These are phyloP conservation scores for Emydoidea blandingii DNA, from an alignment of 2,797 vertebrate species.

Conservation along the genomic window DNA sequence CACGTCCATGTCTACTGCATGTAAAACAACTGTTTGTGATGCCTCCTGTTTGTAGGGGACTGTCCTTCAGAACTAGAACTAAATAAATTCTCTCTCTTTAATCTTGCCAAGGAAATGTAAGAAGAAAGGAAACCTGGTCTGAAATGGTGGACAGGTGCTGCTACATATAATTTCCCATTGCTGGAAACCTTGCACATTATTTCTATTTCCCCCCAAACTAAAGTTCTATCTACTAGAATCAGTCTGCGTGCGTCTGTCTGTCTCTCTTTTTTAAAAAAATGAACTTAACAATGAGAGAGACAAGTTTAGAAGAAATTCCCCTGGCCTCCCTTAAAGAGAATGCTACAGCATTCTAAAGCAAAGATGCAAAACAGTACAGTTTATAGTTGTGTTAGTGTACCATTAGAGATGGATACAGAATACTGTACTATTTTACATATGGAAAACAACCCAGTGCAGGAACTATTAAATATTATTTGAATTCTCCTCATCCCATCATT, in stretches of 20 bases:
- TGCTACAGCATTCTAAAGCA: neutral
- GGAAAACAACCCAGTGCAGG: neutral
- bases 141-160: neutral
- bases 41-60: neutral
- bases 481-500: neutral
- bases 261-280: neutral
- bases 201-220: neutral
- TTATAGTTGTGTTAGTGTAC: neutral
- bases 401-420: neutral
- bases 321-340: neutral
- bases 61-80: neutral
- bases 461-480: neutral
- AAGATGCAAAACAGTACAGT: neutral
- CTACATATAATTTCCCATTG: neutral
- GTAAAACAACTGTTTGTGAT: neutral
- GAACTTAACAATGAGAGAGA: neutral
- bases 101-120: neutral
- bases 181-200: neutral
- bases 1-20: neutral
- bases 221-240: neutral
- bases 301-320: neutral
- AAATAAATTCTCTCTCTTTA: neutral
- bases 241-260: neutral
- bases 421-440: neutral
- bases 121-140: neutral